Base-by-base conservation (phyloP, 2,113 vertebrate genomes). In the Cebidichthys violaceus region DNA sequence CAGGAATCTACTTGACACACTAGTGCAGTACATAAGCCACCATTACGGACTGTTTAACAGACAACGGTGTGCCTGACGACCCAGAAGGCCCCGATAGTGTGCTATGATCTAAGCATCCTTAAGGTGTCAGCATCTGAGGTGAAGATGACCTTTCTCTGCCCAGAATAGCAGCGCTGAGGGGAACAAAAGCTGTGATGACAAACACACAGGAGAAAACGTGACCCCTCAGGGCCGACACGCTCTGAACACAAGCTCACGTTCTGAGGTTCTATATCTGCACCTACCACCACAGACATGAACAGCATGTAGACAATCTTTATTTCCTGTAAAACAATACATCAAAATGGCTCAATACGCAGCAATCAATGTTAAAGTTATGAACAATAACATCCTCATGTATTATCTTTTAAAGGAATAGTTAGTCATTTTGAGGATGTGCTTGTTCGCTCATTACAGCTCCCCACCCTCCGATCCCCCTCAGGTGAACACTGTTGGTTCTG, bases 131-230 rank as follows among this genome's bases (percentile, higher is more conserved):
- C 54, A 57, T 88, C 67, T 10, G 72, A 83, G 77, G 77, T 43
- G 54, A 68, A 59, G 71, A 64, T 86, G 85, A 91, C 87, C 90
- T 91, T 89, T 90, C 61, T 37, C 33, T 66, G 77, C 83, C 74
- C 57, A 86, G 86, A 93, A 92, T 90, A 92, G 91, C 73, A 86
- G 75, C 66, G 75, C 92, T 85, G 54, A 81, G 61, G 77, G 84
- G 76, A 82, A 85, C 77, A 83, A 77, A 84, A 77, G 77, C 77
- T 76, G 70, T 6, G 77, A 88, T 84, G 89, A 91, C 88, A 87
- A 88, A 81, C 70, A 87, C 79, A 82, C 76, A 11, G 50, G 68
- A 45, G 82, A 47, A 62, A 68, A 2, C 43, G 67, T 81, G 89
- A 89, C 86, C 79, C 81, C 7, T 10, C 59, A 78, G 89, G 81